phyloP scores from a whole-genome alignment of 1,140 invertebrate species.

The Maniola jurtina region DNA sequence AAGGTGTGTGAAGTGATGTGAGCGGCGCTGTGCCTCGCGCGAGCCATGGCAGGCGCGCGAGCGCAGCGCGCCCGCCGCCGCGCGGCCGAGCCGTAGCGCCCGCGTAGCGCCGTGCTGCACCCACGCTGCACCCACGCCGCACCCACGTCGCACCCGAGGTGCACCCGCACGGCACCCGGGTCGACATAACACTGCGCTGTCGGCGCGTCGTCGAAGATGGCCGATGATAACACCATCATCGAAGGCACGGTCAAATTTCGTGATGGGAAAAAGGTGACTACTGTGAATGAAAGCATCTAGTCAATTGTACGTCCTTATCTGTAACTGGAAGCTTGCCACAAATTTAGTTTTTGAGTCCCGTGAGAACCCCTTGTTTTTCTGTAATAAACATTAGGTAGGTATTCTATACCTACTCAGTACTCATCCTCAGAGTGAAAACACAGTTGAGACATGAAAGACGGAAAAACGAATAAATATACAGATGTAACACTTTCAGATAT shows the following conservation, averaged over 20 bases:
- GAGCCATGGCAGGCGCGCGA: neutral
- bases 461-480: too few relatives aligned
- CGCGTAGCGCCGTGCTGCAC: neutral
- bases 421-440: too few relatives aligned
- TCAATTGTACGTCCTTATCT: too few relatives aligned
- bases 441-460: too few relatives aligned
- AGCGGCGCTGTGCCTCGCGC: neutral
- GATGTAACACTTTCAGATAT: too few relatives aligned
- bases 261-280: conserved; percentile 91
- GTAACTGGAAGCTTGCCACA: too few relatives aligned
- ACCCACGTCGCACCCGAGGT: neutral
- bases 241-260: conserved; percentile 94
- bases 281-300: too few relatives aligned
- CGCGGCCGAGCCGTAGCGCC: neutral
- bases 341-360: too few relatives aligned
- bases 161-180: neutral
- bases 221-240: conserved; percentile 82
- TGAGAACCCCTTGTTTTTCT: too few relatives aligned
- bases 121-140: neutral
- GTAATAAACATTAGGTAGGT: too few relatives aligned
- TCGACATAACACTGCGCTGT: too few relatives aligned
- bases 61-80: neutral
- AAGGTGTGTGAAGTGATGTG: neutral
- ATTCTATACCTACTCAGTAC: too few relatives aligned
- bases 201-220: conserved; percentile 40